Percentiles rank a stretch among this genome's conserved stretches.
Evolutionary conservation across 2,113 vertebrate genomes (phyloP).

Genomic region (Benitochromis conjunctus): DNA sequence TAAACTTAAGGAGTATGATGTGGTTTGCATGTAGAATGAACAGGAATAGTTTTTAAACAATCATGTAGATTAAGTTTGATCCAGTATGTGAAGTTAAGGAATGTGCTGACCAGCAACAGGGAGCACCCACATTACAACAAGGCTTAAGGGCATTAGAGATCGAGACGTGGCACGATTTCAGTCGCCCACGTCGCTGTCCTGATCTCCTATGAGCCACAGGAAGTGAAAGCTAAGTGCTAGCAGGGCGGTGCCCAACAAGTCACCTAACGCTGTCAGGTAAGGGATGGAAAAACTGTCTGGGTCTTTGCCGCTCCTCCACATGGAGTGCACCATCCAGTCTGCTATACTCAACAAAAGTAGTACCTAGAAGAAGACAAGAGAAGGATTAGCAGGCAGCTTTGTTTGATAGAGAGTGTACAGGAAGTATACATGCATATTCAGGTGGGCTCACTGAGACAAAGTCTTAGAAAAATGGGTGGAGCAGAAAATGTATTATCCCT

Average conservation of each 20-base stretch:
- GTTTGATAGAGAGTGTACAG: accelerated
- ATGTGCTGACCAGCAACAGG: not conserved
- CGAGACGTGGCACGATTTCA: constrained; percentile 36
- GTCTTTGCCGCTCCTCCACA: constrained; percentile 96
- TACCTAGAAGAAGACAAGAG: constrained; percentile 73
- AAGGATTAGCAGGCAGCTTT: not conserved
- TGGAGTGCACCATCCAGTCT: constrained; percentile 96
- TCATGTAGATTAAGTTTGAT: not conserved
- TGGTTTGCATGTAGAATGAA: not conserved
- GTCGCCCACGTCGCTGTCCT: constrained; percentile 93
- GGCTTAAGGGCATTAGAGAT: not conserved
- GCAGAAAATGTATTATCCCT: not conserved
- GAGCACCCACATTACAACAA: not conserved
- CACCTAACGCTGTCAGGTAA: constrained; percentile 92
- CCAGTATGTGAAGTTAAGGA: not conserved
- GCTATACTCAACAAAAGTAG: constrained; percentile 86
- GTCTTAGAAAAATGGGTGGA: no score
- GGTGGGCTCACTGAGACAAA: not conserved
- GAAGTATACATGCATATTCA: not conserved
- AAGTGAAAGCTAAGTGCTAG: constrained; percentile 92
- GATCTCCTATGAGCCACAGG: constrained; percentile 93
- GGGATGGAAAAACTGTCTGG: constrained; percentile 97
- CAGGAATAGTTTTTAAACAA: not conserved
- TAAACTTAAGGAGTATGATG: not conserved
- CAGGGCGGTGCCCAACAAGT: constrained; percentile 91